Conservation (phyloP, 2,797 vertebrate species). For the Alfaro cultratus region DNA sequence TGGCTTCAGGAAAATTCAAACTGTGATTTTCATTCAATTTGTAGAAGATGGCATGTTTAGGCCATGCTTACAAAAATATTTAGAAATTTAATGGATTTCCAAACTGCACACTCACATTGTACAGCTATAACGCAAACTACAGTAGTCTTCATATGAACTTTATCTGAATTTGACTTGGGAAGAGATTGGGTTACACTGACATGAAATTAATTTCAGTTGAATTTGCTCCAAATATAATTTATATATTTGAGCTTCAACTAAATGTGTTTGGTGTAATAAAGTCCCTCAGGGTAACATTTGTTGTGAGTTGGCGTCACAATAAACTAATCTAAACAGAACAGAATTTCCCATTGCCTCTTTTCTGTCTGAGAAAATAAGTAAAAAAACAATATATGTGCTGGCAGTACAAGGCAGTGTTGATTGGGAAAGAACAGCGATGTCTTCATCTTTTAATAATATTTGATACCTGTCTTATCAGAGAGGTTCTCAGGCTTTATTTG, state of each 20-base stretch:
- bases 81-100: too few species aligned
- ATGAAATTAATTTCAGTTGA: not conserved
- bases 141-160: too few species aligned
- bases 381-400: not conserved
- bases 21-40: too few species aligned
- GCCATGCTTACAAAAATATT: too few species aligned
- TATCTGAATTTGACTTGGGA: not conserved
- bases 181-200: not conserved
- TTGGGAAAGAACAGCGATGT: slow-evolving; percentile 12
- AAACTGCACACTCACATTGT: too few species aligned
- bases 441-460: slow-evolving; percentile 43
- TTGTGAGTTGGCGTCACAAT: not conserved
- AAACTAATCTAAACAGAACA: slow-evolving; percentile 15
- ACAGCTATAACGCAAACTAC: too few species aligned
- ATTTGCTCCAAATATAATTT: not conserved
- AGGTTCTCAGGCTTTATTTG: slow-evolving; percentile 74
- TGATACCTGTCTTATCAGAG: slow-evolving; percentile 59
- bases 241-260: not conserved
- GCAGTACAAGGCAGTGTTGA: slow-evolving; percentile 7
- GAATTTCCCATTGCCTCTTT: slow-evolving; percentile 2
- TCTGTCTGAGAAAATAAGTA: not conserved
- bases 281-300: not conserved
- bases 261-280: not conserved
- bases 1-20: too few species aligned
- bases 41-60: too few species aligned